Evolutionary conservation across 2,888 invertebrate species (phyloP), one percentile per base, ranked within the genome.

Genomic region (Diarsia brunnea): DNA sequence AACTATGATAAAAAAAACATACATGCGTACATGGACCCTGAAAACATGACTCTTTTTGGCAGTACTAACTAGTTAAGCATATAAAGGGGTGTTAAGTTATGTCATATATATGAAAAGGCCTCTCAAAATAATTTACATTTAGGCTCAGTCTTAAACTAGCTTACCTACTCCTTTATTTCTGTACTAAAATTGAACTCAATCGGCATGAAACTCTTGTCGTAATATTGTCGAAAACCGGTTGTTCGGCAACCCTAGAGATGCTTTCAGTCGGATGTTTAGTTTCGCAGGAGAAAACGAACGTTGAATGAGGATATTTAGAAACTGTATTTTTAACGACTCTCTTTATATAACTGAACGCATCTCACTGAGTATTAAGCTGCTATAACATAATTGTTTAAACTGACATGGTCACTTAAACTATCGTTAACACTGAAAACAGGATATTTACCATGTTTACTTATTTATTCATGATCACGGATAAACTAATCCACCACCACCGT

Each of bases 181-280:
- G 24, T 38, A 38, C 21, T 38, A 38, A 61, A 61, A 38, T 11
- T 38, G 11, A 21, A 21, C 2, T 0, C 12, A 43, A 14, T 63
- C n/a, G 1, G 16, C 16, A 38, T n/a, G 4, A 24, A n/a, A 1
- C 16, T 43, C 63, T 3, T 24, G 63, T 43, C 43, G 8, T 24
- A 43, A 16, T 16, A 2, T 24, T 27, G 43, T 45, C 10, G 19
- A 45, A 73, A 71, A 45, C 65, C 8, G 4, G 7, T 31, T 68
- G 7, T 47, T 73, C 60, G 73, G 67, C 76, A 76, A 66, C 55
- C 69, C 27, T 63, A 53, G 49, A 79, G 73, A 79, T 74, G 75
- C 45, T 19, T 43, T 75, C 66, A 69, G 65, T 79, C 24, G 61
- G 64, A 60, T 76, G 65, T 81, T 78, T 78, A 81, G 69, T 81